A percentile compares a stretch with the other conserved stretches of the same genome.
Evolutionary conservation across 2,888 invertebrate species (phyloP).

Genomic region (Pterostichus niger): DNA sequence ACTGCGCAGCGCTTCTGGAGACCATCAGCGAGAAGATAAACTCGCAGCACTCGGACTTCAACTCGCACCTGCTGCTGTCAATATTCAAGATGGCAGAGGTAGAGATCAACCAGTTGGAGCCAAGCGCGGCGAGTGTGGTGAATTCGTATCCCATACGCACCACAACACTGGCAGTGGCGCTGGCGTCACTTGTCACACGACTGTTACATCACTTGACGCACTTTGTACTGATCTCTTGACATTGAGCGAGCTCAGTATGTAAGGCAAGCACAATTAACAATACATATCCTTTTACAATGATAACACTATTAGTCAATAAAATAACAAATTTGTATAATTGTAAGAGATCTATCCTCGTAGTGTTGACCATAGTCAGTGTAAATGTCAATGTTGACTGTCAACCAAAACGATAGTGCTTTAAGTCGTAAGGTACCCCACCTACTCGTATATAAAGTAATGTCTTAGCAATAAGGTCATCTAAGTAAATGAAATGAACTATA

Average conservation of each 20-base stretch:
- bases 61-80: conserved; percentile 91
- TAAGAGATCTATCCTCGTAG: conserved; percentile 67
- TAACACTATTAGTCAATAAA: conserved; percentile 70
- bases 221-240: conserved; percentile 63
- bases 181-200: conserved; percentile 64
- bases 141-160: conserved; percentile 23
- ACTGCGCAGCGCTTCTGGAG: conserved; percentile 90
- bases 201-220: conserved; percentile 61
- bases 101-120: conserved; percentile 89
- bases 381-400: conserved; percentile 65
- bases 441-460: conserved; percentile 45
- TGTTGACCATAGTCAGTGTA: conserved; percentile 64
- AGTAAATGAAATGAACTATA: conserved; percentile 61
- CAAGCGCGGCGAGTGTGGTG: conserved; percentile 77
- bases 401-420: conserved; percentile 65
- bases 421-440: conserved; percentile 63
- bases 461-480: conserved; percentile 64
- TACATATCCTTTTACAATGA: conserved; percentile 74
- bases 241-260: conserved; percentile 67
- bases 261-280: conserved; percentile 72
- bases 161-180: conserved; percentile 31
- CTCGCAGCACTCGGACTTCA: conserved; percentile 90
- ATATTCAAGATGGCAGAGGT: conserved; percentile 96
- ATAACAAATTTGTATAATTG: conserved; percentile 68
- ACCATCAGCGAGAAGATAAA: conserved; percentile 91